A percentile compares a stretch with the other conserved stretches of the same genome.
phyloP scores from a whole-genome alignment of 2,797 vertebrate genomes.

The Scleropages formosus region DNA sequence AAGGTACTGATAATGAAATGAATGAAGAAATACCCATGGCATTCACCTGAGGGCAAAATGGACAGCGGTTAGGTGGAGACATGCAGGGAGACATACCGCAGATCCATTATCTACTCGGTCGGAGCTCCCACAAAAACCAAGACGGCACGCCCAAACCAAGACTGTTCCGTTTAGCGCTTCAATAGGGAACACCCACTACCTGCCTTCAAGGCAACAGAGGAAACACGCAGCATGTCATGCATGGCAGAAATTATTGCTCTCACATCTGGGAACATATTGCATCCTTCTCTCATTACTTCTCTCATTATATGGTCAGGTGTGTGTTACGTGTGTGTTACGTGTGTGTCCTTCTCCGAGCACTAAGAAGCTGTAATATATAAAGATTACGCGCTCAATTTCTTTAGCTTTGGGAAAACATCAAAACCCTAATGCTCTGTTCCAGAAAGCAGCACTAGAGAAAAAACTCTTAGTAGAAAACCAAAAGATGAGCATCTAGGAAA shows the following conservation, averaged over 20 bases:
- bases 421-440: not conserved
- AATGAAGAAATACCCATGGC: not conserved
- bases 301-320: not conserved
- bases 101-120: not conserved
- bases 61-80: not conserved
- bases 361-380: conserved; percentile 10
- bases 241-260: not conserved
- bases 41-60: not conserved
- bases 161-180: not conserved
- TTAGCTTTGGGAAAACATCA: not conserved
- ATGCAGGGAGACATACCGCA: not conserved
- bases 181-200: not conserved
- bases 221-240: not conserved
- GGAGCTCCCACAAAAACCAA: not conserved
- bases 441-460: not conserved
- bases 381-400: conserved; percentile 5
- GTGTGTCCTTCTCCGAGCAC: not conserved
- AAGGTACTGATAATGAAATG: not conserved
- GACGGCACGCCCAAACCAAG: not conserved
- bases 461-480: no score
- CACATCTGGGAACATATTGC: not conserved
- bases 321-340: no score
- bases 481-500: conserved; percentile 2
- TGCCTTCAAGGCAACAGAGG: not conserved
- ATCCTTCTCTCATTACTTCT: not conserved